phyloP scores from a whole-genome alignment of 1,140 invertebrate species.

The Drosophila busckii region DNA sequence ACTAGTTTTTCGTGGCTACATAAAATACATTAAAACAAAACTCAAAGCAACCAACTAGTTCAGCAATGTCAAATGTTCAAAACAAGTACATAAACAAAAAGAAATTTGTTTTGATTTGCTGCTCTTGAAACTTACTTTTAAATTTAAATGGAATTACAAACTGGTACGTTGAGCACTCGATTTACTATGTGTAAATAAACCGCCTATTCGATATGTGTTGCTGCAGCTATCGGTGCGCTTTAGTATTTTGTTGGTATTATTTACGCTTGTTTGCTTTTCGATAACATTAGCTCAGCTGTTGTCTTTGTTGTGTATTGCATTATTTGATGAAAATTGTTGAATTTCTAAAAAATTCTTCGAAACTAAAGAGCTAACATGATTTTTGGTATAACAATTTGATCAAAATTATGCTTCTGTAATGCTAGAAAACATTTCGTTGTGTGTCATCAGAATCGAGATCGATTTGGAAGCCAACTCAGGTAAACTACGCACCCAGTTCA shows the following conservation, averaged over 20 bases:
- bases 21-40: neutral
- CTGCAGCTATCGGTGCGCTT: neutral
- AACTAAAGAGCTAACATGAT: constrained; percentile 3
- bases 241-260: constrained; percentile 8
- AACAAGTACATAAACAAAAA: neutral
- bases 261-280: neutral
- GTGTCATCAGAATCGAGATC: constrained; percentile 77
- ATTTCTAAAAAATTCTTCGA: constrained; percentile 11
- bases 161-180: constrained; percentile 27
- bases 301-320: constrained; percentile 13
- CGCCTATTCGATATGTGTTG: no score
- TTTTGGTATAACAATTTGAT: constrained; percentile 27
- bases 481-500: constrained; percentile 20
- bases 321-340: constrained; percentile 9
- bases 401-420: constrained; percentile 67
- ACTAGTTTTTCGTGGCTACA: neutral
- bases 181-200: no score
- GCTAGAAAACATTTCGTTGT: constrained; percentile 75
- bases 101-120: constrained; percentile 1
- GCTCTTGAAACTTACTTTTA: constrained; percentile 1
- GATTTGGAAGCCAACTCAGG: constrained; percentile 58
- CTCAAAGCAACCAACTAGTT: constrained; percentile 1
- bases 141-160: constrained; percentile 23
- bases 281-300: neutral
- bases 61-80: neutral